Evolutionary conservation across 1,140 invertebrate species (phyloP).

Genomic region (Holotrichia oblita): DNA sequence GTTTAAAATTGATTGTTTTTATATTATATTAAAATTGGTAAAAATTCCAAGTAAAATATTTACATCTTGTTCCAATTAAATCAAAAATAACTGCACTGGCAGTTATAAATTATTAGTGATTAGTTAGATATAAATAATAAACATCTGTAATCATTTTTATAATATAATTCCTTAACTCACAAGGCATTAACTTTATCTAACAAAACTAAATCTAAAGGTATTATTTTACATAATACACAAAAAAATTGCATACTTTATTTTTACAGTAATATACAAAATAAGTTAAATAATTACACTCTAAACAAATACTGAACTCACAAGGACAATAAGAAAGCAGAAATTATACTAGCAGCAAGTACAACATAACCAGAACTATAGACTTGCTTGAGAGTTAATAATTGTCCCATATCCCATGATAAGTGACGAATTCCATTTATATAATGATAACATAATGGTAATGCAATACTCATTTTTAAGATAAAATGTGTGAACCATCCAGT

Average conservation of each 20-base stretch:
- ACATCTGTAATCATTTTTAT: neutral
- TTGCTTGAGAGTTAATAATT: constrained; percentile 44
- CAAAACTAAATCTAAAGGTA: neutral
- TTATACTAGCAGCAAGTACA: constrained; percentile 38
- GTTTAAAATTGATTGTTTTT: too few relatives aligned
- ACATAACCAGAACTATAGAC: constrained; percentile 47
- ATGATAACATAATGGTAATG: constrained; percentile 46
- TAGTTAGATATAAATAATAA: neutral
- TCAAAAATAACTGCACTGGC: too few relatives aligned
- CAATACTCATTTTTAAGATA: constrained; percentile 44
- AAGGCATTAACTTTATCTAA: neutral
- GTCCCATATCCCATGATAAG: constrained; percentile 47
- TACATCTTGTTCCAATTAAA: too few relatives aligned
- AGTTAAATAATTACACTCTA: neutral
- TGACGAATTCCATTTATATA: constrained; percentile 47
- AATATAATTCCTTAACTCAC: neutral
- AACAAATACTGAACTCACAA: neutral
- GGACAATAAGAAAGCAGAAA: neutral
- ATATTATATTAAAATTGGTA: too few relatives aligned
- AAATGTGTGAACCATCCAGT: constrained; percentile 34
- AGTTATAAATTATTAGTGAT: too few relatives aligned
- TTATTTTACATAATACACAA: neutral
- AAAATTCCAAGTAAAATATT: too few relatives aligned
- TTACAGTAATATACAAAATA: constrained; percentile 9
- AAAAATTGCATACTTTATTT: neutral